Conservation (phyloP, 2,888 invertebrate genomes). For the Timema cristinae region DNA sequence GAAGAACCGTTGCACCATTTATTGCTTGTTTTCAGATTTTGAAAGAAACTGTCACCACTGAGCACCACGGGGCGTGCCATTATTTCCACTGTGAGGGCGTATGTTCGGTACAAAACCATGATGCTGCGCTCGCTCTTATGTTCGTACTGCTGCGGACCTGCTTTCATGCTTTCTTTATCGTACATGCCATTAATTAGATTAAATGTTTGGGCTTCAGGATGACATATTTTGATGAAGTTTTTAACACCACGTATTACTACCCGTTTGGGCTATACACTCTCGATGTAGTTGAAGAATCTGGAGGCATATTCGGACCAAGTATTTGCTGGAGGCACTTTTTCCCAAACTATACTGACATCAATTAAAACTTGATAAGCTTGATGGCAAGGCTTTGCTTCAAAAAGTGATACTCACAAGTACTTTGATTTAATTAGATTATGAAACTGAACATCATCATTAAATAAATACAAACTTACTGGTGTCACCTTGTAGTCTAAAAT, state of each 20-base stretch:
- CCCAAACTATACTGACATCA: constrained; percentile 1
- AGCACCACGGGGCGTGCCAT: no score
- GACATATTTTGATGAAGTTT: background rate
- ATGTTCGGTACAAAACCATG: no score
- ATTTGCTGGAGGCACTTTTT: background rate
- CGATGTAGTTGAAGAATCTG: background rate
- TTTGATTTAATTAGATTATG: background rate
- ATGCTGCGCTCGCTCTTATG: no score
- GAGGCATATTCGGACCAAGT: background rate
- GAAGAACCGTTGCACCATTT: no score
- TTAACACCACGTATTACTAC: no score
- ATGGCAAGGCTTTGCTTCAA: background rate
- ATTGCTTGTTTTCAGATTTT: no score
- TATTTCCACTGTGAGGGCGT: no score
- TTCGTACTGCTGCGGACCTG: background rate
- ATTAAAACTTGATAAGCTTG: background rate
- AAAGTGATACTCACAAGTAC: background rate
- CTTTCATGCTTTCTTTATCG: background rate
- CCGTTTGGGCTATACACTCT: no score
- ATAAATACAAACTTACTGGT: background rate
- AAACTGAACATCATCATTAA: background rate
- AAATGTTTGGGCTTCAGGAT: background rate
- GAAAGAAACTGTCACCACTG: no score
- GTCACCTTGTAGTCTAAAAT: background rate
- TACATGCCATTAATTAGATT: background rate